Percentiles rank a stretch among this genome's conserved stretches.
Conservation (phyloP, 1,140 invertebrate species). For the Paraescarpia echinospica region DNA sequence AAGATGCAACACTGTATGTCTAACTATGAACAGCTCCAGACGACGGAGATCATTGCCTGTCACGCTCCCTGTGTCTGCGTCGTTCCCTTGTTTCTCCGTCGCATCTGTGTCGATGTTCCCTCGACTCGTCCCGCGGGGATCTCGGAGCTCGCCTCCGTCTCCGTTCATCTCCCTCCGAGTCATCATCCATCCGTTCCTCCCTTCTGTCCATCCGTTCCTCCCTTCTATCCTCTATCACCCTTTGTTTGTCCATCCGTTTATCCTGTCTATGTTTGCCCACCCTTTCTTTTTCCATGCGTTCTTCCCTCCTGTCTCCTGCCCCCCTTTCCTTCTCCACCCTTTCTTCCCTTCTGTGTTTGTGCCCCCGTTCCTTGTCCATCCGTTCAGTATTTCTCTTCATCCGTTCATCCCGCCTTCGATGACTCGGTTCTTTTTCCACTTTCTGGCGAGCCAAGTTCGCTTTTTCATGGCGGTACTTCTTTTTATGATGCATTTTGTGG, state of each 20-base stretch:
- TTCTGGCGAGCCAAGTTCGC: slow-evolving; percentile 23
- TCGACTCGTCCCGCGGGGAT: not conserved
- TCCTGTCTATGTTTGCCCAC: not conserved
- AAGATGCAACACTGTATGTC: not conserved
- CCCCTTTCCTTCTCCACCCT: not conserved
- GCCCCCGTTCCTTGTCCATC: not conserved
- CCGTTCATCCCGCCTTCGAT: not conserved
- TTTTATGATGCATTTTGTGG: not conserved
- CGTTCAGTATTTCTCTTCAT: not conserved
- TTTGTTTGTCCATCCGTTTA: not conserved
- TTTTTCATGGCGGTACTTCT: slow-evolving; percentile 32
- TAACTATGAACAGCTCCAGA: not conserved
- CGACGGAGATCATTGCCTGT: not conserved
- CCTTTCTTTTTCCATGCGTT: not conserved
- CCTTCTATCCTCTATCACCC: not conserved
- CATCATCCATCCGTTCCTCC: not conserved
- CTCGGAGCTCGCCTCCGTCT: not conserved
- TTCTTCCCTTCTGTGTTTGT: not conserved
- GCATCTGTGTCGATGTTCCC: not conserved
- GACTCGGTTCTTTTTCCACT: not conserved
- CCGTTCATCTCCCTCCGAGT: slow-evolving; percentile 16
- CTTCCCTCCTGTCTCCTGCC: not conserved
- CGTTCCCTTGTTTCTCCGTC: not conserved
- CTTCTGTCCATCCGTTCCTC: not conserved
- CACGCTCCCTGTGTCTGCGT: not conserved